Conservation (phyloP, 1,140 invertebrate genomes). For the Mamestra configurata region DNA sequence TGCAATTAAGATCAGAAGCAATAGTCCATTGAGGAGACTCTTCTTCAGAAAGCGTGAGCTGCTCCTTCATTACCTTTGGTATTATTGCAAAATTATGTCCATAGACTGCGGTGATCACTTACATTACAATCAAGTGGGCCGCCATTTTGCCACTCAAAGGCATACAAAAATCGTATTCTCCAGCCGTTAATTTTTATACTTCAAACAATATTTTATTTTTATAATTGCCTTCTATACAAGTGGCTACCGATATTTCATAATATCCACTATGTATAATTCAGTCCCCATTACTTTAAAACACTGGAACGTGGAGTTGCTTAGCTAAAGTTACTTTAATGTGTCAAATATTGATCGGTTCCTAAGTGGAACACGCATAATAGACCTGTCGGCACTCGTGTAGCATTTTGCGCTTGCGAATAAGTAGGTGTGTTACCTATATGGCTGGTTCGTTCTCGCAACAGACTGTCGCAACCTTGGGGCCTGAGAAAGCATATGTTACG, state of each 20-base stretch:
- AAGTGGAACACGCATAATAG: constrained; percentile 49
- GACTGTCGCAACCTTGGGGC: constrained; percentile 61
- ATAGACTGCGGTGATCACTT: too few relatives aligned
- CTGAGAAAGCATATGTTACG: constrained; percentile 66
- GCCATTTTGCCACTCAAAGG: too few relatives aligned
- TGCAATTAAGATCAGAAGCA: too few relatives aligned
- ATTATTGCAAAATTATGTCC: too few relatives aligned
- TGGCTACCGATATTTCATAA: not conserved
- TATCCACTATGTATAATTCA: not conserved
- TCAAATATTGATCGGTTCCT: constrained; percentile 48
- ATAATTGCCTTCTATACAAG: not conserved
- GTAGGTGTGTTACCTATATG: constrained; percentile 65
- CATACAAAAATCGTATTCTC: too few relatives aligned
- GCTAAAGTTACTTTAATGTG: constrained; percentile 22
- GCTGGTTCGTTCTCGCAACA: constrained; percentile 61
- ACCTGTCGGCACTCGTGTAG: constrained; percentile 44
- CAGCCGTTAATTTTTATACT: not conserved
- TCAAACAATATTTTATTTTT: not conserved
- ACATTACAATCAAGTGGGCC: too few relatives aligned
- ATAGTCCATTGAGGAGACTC: too few relatives aligned
- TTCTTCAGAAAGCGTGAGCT: too few relatives aligned
- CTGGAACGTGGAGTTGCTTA: not conserved
- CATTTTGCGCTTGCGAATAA: constrained; percentile 50
- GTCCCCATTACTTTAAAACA: not conserved
- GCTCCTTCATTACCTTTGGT: too few relatives aligned